Conservation (phyloP, 2,888 invertebrate species). For the Drosophila aldrichi region DNA sequence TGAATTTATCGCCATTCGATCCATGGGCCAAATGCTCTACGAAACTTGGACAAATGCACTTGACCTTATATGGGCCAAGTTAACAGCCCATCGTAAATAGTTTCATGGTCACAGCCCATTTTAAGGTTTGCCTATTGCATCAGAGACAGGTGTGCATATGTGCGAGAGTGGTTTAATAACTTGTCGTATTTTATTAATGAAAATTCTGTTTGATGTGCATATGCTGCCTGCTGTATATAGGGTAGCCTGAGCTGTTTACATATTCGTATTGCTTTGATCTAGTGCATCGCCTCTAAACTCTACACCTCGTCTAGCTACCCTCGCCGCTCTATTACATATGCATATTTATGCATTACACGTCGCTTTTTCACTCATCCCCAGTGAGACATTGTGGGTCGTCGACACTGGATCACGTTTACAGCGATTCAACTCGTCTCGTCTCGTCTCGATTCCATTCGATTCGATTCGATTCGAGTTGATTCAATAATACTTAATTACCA, state of each 20-base stretch:
- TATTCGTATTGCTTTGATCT: neutral
- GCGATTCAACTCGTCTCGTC: neutral
- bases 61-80: slow-evolving; percentile 14
- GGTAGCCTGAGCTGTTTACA: neutral
- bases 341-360: slow-evolving; percentile 14
- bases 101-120: slow-evolving; percentile 54
- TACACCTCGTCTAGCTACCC: neutral
- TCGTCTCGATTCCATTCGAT: neutral
- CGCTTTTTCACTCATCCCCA: slow-evolving; percentile 27
- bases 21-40: neutral
- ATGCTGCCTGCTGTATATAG: too few species aligned
- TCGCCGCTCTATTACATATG: neutral
- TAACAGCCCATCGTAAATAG: slow-evolving; percentile 35
- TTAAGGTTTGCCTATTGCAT: slow-evolving; percentile 24
- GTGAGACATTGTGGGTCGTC: slow-evolving; percentile 26
- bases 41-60: slow-evolving; percentile 9
- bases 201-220: too few species aligned
- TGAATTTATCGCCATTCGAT: neutral
- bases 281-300: too few species aligned
- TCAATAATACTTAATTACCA: slow-evolving; percentile 5
- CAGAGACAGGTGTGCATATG: slow-evolving; percentile 7
- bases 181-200: too few species aligned
- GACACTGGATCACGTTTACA: slow-evolving; percentile 46
- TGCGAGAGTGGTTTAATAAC: neutral
- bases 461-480: neutral